Percentiles rank a stretch among this genome's conserved stretches.
These are phyloP conservation scores for Aphelinus certus DNA, from an alignment of 1,140 invertebrate species.

Conservation along the genomic window DNA sequence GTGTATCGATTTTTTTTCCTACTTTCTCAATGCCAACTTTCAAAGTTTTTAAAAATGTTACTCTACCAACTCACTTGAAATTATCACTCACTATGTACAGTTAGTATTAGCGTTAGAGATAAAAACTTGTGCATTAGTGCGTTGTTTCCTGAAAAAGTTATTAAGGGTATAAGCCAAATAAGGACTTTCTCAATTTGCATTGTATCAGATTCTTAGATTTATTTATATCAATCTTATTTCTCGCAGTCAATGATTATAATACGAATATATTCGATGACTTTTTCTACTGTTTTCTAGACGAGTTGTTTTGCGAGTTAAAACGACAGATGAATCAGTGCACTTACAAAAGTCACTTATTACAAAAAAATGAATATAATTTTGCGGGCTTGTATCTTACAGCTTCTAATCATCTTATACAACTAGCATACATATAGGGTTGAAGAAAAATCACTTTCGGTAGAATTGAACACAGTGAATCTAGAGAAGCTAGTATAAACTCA, in stretches of 20 bases:
- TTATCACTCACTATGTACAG: no score
- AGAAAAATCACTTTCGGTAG: no score
- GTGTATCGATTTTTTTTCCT: neutral
- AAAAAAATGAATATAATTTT: no score
- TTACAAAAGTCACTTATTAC: no score
- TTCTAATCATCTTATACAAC: neutral
- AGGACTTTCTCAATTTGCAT: constrained; percentile 13
- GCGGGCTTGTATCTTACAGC: no score
- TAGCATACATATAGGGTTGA: neutral
- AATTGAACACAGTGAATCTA: no score
- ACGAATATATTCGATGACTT: constrained; percentile 24
- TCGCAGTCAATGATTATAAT: constrained; percentile 29
- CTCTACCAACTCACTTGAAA: neutral
- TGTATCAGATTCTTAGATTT: constrained; percentile 24
- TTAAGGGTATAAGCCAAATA: constrained; percentile 14
- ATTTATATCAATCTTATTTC: constrained; percentile 35
- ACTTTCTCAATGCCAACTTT: neutral
- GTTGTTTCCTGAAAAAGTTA: neutral
- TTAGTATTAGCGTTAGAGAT: constrained; percentile 31
- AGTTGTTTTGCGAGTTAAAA: constrained; percentile 14
- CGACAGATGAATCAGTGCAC: neutral
- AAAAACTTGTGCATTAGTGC: constrained; percentile 28
- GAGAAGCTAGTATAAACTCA: no score
- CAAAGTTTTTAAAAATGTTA: no score
- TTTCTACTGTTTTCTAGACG: constrained; percentile 3